Evolutionary conservation across 2,888 invertebrate genomes (phyloP).

Genomic region (Osmoderma eremita): DNA sequence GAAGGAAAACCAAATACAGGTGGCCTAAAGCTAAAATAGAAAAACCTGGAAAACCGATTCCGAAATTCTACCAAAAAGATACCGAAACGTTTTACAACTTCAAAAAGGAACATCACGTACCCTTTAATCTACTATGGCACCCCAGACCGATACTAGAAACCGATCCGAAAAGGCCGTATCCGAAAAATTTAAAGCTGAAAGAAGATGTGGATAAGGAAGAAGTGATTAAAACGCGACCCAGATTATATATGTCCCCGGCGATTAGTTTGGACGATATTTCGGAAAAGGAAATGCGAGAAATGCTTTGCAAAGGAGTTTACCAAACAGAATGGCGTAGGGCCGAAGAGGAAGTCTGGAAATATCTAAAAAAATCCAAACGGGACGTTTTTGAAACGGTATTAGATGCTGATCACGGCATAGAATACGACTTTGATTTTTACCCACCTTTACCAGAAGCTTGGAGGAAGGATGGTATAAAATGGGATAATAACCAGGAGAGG

Average conservation of each 20-base stretch:
- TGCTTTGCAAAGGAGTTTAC: conserved; percentile 58
- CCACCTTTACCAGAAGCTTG: conserved; percentile 52
- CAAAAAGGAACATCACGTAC: conserved; percentile 52
- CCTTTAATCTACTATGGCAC: conserved; percentile 57
- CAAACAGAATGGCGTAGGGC: conserved; percentile 58
- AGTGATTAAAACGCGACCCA: conserved; percentile 57
- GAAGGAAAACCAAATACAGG: conserved; percentile 35
- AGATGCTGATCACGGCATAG: conserved; percentile 35
- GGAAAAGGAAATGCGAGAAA: conserved; percentile 57
- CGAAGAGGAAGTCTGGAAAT: conserved; percentile 55
- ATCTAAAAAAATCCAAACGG: conserved; percentile 42
- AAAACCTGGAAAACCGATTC: conserved; percentile 45
- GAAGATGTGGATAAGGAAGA: conserved; percentile 50
- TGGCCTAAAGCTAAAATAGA: conserved; percentile 48
- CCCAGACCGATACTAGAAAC: conserved; percentile 57
- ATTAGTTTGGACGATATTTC: conserved; percentile 61
- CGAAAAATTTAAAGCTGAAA: conserved; percentile 47
- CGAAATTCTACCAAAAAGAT: conserved; percentile 50
- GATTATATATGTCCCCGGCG: conserved; percentile 59
- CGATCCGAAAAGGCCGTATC: conserved; percentile 51
- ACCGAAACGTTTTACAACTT: conserved; percentile 55
- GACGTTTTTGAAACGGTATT: conserved; percentile 43
- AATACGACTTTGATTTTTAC: conserved; percentile 34
- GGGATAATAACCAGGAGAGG: conserved; percentile 59
- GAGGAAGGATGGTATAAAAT: conserved; percentile 50